These are phyloP conservation scores for Etheostoma perlongum DNA, from an alignment of 2,797 vertebrate species.

Conservation along the genomic window DNA sequence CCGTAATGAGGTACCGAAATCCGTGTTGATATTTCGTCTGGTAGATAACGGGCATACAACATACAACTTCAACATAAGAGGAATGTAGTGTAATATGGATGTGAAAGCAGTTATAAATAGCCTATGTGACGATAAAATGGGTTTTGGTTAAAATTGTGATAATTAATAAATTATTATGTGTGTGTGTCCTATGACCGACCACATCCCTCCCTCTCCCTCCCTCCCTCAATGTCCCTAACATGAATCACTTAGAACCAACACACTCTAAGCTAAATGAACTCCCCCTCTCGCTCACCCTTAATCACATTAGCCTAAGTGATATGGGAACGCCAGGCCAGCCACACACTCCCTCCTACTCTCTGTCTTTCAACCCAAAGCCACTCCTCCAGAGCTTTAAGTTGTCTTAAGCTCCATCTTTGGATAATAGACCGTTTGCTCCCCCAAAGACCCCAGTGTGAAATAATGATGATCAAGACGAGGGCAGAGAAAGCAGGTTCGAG, in stretches of 20 bases:
- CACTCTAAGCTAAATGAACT: slow-evolving; percentile 70
- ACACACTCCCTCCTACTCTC: slow-evolving; percentile 73
- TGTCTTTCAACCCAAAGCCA: slow-evolving; percentile 76
- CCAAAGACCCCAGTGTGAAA: slow-evolving; percentile 69
- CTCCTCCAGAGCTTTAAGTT: slow-evolving; percentile 79
- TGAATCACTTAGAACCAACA: slow-evolving; percentile 78
- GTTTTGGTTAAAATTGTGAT: too few relatives aligned
- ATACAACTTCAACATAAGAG: too few relatives aligned
- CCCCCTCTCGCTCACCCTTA: slow-evolving; percentile 66
- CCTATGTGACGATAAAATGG: too few relatives aligned
- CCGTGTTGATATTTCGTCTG: too few relatives aligned
- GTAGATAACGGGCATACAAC: too few relatives aligned
- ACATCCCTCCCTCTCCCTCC: slow-evolving; percentile 30
- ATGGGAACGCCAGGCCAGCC: slow-evolving; percentile 80
- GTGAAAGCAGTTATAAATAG: too few relatives aligned
- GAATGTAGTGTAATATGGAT: too few relatives aligned
- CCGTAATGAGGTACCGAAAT: too few relatives aligned
- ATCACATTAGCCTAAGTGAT: slow-evolving; percentile 83
- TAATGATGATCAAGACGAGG: slow-evolving; percentile 79
- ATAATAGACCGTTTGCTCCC: slow-evolving; percentile 77
- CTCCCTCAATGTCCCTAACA: slow-evolving; percentile 42
- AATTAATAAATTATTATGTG: too few relatives aligned
- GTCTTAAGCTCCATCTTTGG: slow-evolving; percentile 79
- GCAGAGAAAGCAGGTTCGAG: slow-evolving; percentile 63
- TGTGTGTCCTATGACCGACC: slow-evolving; percentile 50